Base-by-base conservation (phyloP, 2,888 invertebrate genomes). In the Griposia aprilina region DNA sequence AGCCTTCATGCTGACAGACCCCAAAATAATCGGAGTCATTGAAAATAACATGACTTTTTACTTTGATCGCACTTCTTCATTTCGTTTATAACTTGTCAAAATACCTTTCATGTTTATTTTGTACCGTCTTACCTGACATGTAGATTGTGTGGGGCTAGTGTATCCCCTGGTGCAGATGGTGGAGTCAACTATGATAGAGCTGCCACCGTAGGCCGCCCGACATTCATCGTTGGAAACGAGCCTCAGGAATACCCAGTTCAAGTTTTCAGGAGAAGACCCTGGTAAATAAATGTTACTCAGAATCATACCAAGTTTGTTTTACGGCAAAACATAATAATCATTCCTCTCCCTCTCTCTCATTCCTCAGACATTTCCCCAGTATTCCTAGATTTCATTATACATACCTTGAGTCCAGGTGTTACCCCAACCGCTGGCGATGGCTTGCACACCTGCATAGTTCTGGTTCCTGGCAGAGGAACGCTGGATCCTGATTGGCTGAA, bases 101-200 rank as follows among this genome's bases (percentile, higher is more conserved):
- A 36, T 41, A 17, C 15, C 13, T 52, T 50, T n/a, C 7, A n/a
- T 23, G 8, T 30, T 26, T 4, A 30, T n/a, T 30, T 1, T 62
- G 17, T 11, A 11, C 2, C 3, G 13, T 74, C 67, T 80, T 84
- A 94, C 94, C 90, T 92, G 92, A 89, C 95, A 95, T 71, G 93
- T 93, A 55, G 94, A 94, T 87, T 95, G 95, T 67, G 92, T 93
- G 73, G 93, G 89, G 30, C 89, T 92, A 76, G 93, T 93, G 89
- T 92, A 93, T 7, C 86, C 87, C 4, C 88, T 82, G 2, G 94
- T 94, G 81, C 95, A 95, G 80, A 95, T 93, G 59, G 95, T 95
- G 8, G 94, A 93, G 50, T 90, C 89, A 26, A 84, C 88, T 77
- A 95, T 89, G 81, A 93, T 92, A 26, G 78, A 67, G 77, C 92